These are phyloP conservation scores for Gerris lacustris DNA, from an alignment of 2,888 invertebrate genomes.

Conservation along the genomic window DNA sequence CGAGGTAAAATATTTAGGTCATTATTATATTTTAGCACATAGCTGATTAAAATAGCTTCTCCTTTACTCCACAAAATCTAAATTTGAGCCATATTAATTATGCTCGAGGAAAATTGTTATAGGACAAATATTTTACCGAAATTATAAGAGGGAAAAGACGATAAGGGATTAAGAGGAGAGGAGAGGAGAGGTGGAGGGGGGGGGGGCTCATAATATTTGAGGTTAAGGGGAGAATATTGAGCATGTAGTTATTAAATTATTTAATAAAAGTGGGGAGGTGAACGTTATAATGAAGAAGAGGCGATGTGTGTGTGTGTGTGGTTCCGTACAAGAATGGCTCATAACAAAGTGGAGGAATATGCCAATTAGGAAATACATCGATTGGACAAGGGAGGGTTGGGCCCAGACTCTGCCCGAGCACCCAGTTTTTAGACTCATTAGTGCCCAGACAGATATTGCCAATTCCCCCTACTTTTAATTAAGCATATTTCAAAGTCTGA, in stretches of 20 bases:
- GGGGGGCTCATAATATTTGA: background rate
- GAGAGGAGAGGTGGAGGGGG: background rate
- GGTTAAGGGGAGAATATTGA: background rate
- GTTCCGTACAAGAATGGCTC: background rate
- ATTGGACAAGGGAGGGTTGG: slow-evolving; percentile 18
- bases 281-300: background rate
- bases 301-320: background rate
- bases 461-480: slow-evolving; percentile 23
- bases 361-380: slow-evolving; percentile 9
- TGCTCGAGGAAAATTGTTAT: too few species aligned
- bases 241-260: slow-evolving; percentile 14
- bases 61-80: too few species aligned
- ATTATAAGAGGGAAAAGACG: background rate
- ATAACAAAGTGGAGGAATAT: too few species aligned
- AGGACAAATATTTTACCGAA: too few species aligned
- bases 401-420: background rate
- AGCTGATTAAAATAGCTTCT: too few species aligned
- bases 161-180: slow-evolving; percentile 1
- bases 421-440: slow-evolving; percentile 18
- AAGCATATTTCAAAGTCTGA: slow-evolving; percentile 21
- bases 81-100: too few species aligned
- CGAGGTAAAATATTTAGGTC: too few species aligned
- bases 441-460: slow-evolving; percentile 19
- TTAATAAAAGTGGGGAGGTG: slow-evolving; percentile 14
- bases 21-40: too few species aligned